phyloP scores from a whole-genome alignment of 1,140 invertebrate genomes.

The Diprion similis region DNA sequence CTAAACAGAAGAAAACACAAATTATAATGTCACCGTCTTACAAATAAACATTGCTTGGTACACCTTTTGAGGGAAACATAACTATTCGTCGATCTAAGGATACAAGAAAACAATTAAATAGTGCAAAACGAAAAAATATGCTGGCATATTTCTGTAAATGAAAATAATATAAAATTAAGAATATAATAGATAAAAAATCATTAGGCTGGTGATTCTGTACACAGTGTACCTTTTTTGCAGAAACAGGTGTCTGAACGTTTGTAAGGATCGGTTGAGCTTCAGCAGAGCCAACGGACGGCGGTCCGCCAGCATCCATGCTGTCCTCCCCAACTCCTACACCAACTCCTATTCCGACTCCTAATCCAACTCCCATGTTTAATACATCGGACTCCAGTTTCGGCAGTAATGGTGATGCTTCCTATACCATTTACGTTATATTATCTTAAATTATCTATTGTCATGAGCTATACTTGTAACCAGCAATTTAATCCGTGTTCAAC shows the following conservation, averaged over 20 bases:
- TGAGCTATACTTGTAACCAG: no score
- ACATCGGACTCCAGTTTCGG: constrained; percentile 66
- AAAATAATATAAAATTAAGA: constrained; percentile 35
- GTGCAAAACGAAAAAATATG: constrained; percentile 55
- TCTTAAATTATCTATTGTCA: constrained; percentile 18
- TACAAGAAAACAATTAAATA: constrained; percentile 34
- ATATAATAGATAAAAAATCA: constrained; percentile 33
- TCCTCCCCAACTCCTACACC: constrained; percentile 57
- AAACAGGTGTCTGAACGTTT: constrained; percentile 64
- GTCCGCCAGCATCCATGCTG: constrained; percentile 67
- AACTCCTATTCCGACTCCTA: constrained; percentile 64
- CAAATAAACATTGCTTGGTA: constrained; percentile 3
- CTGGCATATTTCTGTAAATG: constrained; percentile 60
- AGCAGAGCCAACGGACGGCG: constrained; percentile 75
- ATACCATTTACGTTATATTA: constrained; percentile 56
- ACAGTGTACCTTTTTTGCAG: constrained; percentile 62
- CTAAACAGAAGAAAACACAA: constrained; percentile 63
- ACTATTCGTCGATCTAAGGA: constrained; percentile 16
- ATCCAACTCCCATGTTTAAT: constrained; percentile 56
- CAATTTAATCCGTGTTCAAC: no score
- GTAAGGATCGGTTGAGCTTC: constrained; percentile 65
- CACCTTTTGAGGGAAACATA: background rate
- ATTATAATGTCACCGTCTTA: constrained; percentile 44
- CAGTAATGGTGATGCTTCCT: constrained; percentile 64
- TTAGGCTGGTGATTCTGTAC: constrained; percentile 35